These are phyloP conservation scores for Neodontobutis hainanensis DNA, from an alignment of 2,113 vertebrate species.

Conservation along the genomic window DNA sequence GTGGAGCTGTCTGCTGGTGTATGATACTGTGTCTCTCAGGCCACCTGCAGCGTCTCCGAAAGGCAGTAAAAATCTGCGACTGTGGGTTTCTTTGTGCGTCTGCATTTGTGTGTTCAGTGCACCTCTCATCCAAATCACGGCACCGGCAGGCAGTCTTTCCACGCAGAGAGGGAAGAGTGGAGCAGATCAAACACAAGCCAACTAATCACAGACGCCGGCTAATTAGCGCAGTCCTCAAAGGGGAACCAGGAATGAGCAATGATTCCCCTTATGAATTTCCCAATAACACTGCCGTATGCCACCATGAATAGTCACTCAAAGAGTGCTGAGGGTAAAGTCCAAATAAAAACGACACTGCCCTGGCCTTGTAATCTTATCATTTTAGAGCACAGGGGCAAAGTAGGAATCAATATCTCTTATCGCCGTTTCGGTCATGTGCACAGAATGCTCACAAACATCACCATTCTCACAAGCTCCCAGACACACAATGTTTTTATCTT, in stretches of 20 bases:
- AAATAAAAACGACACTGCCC: slow-evolving; percentile 32
- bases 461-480: slow-evolving; percentile 4
- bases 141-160: slow-evolving; percentile 57
- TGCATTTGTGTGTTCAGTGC: slow-evolving; percentile 22
- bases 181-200: slow-evolving; percentile 74
- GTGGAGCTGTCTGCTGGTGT: slow-evolving; percentile 30
- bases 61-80: slow-evolving; percentile 29
- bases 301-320: slow-evolving; percentile 35
- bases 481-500: slow-evolving; percentile 51
- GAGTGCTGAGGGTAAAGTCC: slow-evolving; percentile 58
- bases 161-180: slow-evolving; percentile 55
- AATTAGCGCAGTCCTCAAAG: slow-evolving; percentile 76
- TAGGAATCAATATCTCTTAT: slow-evolving; percentile 60
- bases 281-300: slow-evolving; percentile 44
- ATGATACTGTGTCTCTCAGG: slow-evolving; percentile 52
- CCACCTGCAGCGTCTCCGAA: slow-evolving; percentile 58
- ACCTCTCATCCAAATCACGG: slow-evolving; percentile 55
- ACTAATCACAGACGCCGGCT: slow-evolving; percentile 76
- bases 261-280: slow-evolving; percentile 70
- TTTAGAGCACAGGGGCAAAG: slow-evolving; percentile 51
- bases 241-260: slow-evolving; percentile 71
- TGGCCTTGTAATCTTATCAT: slow-evolving; percentile 68
- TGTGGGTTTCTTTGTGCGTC: slow-evolving; percentile 27
- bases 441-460: slow-evolving; percentile 17
- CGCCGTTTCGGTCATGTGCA: slow-evolving; percentile 44